Base-by-base conservation (phyloP, 2,888 invertebrate genomes). In the Dicyrtomina minuta region DNA sequence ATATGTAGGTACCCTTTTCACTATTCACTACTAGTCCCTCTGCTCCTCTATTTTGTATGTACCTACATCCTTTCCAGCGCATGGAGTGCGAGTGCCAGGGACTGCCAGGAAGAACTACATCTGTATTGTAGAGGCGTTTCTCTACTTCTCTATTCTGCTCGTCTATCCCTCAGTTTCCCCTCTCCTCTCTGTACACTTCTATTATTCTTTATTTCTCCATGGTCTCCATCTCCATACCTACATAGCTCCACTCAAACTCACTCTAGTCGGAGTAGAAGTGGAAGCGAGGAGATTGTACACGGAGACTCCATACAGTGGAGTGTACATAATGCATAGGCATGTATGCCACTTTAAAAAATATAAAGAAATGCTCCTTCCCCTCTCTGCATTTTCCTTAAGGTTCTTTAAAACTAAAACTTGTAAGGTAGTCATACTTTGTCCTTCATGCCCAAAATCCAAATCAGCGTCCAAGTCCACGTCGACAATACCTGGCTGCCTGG, bases 401-500 rank as follows among this genome's bases (percentile, higher is more conserved):
- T 51, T 55, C 51, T 64, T 64, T 51, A 39, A 51, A n/a, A 39
- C 15, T 24, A 26, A 44, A 17, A 49, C 44, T n/a, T n/a, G n/a
- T 46, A 33, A 46, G 27, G 64, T 51, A 64, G 64, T 51, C n/a
- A n/a, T 64, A 64, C 64, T 64, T 51, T 51, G 64, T 64, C 64
- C 64, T 64, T 64, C 51, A 46, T 26, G 44, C n/a, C n/a, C n/a
- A n/a, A n/a, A n/a, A n/a, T n/a, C n/a, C n/a, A n/a, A n/a, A n/a
- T n/a, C n/a, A n/a, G n/a, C n/a, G n/a, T n/a, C n/a, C n/a, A n/a
- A n/a, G n/a, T n/a, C n/a, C n/a, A n/a, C n/a, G n/a, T n/a, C n/a
- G n/a, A n/a, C n/a, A n/a, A n/a, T n/a, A n/a, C n/a, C n/a, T n/a
- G n/a, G n/a, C n/a, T n/a, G n/a, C n/a, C n/a, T n/a, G n/a, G n/a